These are phyloP conservation scores for Musca vetustissima DNA, from an alignment of 1,140 invertebrate species.

Conservation along the genomic window DNA sequence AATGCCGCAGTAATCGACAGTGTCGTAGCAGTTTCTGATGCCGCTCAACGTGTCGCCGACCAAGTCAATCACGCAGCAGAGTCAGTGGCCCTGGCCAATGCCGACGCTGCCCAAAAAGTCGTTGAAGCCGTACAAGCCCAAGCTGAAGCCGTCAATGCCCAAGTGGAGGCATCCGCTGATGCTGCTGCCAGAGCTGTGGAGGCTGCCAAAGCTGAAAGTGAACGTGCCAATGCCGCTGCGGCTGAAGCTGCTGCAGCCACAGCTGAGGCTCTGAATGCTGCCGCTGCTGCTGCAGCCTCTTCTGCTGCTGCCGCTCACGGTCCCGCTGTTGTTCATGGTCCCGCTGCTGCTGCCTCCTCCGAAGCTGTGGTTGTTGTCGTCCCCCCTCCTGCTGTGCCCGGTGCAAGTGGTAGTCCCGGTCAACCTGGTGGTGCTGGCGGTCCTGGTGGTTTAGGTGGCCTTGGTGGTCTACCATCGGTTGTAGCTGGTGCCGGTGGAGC, in stretches of 20 bases:
- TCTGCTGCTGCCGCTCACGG: constrained; percentile 16
- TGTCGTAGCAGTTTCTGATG: constrained; percentile 8
- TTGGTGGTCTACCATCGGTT: background rate
- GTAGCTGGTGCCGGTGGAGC: constrained; percentile 15
- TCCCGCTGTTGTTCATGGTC: constrained; percentile 50
- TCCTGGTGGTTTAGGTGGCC: constrained; percentile 10
- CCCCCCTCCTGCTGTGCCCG: background rate
- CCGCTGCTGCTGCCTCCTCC: constrained; percentile 31
- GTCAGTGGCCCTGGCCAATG: constrained; percentile 21
- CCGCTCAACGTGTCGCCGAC: background rate
- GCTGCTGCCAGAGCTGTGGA: constrained; percentile 30
- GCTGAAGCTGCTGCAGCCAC: constrained; percentile 39
- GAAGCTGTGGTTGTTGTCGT: background rate
- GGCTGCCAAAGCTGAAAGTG: constrained; percentile 33
- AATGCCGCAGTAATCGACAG: background rate
- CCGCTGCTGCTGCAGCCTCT: constrained; percentile 44
- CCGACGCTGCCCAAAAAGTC: constrained; percentile 28
- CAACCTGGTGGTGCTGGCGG: constrained; percentile 6
- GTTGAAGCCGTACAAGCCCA: constrained; percentile 25
- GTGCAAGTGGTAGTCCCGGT: constrained; percentile 8
- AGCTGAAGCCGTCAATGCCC: background rate
- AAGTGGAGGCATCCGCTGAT: background rate
- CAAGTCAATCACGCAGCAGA: background rate
- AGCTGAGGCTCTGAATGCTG: constrained; percentile 46
- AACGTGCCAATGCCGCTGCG: constrained; percentile 36